These are phyloP conservation scores for Sebastes alutus DNA, from an alignment of 2,797 vertebrate species.

Conservation along the genomic window DNA sequence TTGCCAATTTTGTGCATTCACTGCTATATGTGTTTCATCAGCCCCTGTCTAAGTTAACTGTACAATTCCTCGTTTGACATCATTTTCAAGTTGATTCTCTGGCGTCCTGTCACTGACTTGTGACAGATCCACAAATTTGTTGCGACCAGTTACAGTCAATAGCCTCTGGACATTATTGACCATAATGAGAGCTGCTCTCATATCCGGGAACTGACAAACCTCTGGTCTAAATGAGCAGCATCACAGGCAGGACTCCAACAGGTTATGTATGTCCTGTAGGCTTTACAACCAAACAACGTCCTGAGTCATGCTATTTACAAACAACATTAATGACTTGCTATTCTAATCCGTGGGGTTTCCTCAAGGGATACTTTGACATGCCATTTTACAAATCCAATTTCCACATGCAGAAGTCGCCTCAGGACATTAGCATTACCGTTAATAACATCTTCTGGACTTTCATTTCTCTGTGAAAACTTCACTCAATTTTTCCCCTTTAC, in stretches of 20 bases:
- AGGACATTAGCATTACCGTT: not conserved
- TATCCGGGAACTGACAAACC: conserved; percentile 42
- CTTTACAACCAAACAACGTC: conserved; percentile 33
- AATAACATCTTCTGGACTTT: not conserved
- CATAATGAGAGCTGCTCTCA: conserved; percentile 31
- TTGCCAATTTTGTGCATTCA: not conserved
- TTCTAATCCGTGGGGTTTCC: conserved; percentile 25
- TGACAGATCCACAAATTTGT: conserved; percentile 1
- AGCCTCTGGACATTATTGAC: conserved; percentile 56
- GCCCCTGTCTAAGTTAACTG: not conserved
- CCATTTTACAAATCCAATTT: not conserved
- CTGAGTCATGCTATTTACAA: conserved; percentile 52
- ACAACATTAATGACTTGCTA: conserved; percentile 35
- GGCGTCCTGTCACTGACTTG: not conserved
- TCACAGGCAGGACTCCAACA: conserved; percentile 24
- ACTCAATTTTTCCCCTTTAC: not conserved
- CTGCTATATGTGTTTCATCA: not conserved
- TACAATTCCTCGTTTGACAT: not conserved
- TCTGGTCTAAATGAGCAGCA: conserved; percentile 18
- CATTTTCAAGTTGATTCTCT: not conserved
- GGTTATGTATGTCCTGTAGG: conserved; percentile 17
- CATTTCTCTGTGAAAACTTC: not conserved
- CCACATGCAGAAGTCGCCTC: not conserved
- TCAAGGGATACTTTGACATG: not conserved
- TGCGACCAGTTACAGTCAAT: conserved; percentile 31